Evolutionary conservation across 1,140 invertebrate genomes (phyloP).

Genomic region (Drosophila baimaii): DNA sequence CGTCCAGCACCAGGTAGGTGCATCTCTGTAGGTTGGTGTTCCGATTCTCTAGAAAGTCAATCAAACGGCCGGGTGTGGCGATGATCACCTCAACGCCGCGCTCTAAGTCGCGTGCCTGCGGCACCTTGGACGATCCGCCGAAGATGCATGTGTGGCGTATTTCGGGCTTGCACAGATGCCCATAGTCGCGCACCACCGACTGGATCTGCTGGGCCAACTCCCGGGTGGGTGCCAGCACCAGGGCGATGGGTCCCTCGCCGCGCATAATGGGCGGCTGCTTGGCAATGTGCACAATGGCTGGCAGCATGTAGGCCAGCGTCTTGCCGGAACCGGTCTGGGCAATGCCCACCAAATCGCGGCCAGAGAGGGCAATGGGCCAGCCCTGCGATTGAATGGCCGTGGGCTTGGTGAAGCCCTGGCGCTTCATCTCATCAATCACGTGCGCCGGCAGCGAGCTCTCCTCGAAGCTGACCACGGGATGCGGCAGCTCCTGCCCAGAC

Average conservation of each 20-base stretch:
- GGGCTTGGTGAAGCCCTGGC: conserved; percentile 92
- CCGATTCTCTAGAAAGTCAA: conserved; percentile 97
- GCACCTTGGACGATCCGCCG: conserved; percentile 97
- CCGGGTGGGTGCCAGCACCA: conserved; percentile 97
- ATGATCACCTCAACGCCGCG: conserved; percentile 96
- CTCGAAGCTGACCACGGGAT: conserved; percentile 94
- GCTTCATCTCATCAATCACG: conserved; percentile 91
- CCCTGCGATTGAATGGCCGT: conserved; percentile 95
- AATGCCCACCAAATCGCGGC: conserved; percentile 96
- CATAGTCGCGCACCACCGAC: conserved; percentile 96
- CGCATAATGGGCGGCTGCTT: conserved; percentile 88
- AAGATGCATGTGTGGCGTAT: conserved; percentile 98
- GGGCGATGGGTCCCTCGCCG: conserved; percentile 96
- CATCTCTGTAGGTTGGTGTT: conserved; percentile 95
- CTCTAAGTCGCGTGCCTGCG: conserved; percentile 96
- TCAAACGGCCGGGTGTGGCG: conserved; percentile 97
- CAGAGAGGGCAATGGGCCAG: conserved; percentile 96
- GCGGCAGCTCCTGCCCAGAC: conserved; percentile 91
- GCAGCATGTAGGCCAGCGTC: conserved; percentile 94
- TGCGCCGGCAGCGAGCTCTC: conserved; percentile 95
- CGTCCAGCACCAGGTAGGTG: conserved; percentile 98
- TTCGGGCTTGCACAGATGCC: conserved; percentile 88
- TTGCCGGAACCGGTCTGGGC: conserved; percentile 97
- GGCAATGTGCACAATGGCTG: conserved; percentile 90
- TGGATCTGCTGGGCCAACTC: conserved; percentile 99